Conservation (phyloP, 2,113 vertebrate genomes). For the Nannobrachium achirus region DNA sequence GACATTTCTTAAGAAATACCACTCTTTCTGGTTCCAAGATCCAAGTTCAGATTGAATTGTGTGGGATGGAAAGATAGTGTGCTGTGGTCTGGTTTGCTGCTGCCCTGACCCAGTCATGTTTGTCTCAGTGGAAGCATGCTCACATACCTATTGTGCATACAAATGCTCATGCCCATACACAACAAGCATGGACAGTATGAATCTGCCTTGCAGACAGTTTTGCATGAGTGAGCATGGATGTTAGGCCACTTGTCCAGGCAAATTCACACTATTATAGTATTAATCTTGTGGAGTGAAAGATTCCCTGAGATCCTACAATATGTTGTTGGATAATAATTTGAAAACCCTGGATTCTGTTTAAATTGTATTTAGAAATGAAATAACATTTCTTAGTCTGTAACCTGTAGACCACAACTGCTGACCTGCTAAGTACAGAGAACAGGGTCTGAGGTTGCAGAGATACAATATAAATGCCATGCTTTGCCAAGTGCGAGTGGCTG, state of each 20-base stretch:
- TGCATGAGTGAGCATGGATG: constrained; percentile 29
- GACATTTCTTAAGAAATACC: too few species aligned
- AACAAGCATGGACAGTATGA: background rate
- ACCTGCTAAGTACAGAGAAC: background rate
- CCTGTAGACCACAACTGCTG: constrained; percentile 27
- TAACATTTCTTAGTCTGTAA: constrained; percentile 28
- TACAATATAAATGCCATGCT: background rate
- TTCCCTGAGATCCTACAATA: too few species aligned
- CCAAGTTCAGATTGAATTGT: too few species aligned
- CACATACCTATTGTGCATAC: too few species aligned
- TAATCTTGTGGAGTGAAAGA: constrained; percentile 24
- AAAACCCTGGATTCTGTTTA: too few species aligned
- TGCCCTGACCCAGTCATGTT: constrained; percentile 22
- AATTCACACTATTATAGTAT: constrained; percentile 17
- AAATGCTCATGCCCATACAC: constrained; percentile 15
- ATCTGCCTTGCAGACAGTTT: constrained; percentile 16
- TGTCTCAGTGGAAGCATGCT: constrained; percentile 28
- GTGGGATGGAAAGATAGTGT: too few species aligned
- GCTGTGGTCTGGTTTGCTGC: constrained; percentile 25
- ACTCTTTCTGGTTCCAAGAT: too few species aligned
- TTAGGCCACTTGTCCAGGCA: constrained; percentile 37
- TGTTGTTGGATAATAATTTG: too few species aligned
- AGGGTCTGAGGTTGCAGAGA: constrained; percentile 9
- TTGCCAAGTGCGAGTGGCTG: background rate
- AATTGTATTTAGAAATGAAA: constrained; percentile 24